Conservation (phyloP, 2,888 invertebrate genomes). For the Eurytoma adleriae region DNA sequence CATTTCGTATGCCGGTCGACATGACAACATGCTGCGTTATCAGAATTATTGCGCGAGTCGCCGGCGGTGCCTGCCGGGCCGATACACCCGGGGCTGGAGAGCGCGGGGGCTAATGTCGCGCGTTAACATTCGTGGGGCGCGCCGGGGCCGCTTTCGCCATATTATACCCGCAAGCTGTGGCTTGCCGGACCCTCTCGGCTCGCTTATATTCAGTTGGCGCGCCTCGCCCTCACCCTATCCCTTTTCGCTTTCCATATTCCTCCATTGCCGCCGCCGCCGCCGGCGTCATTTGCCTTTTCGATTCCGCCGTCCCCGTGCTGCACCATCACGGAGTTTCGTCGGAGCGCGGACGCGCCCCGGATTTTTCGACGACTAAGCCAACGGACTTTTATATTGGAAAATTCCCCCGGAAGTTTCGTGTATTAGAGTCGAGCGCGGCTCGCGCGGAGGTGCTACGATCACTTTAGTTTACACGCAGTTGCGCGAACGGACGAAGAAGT, state of each 20-base stretch:
- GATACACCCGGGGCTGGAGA: constrained; percentile 53
- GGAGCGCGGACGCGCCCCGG: not conserved
- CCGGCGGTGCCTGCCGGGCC: constrained; percentile 17
- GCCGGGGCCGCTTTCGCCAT: constrained; percentile 55
- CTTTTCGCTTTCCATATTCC: not conserved
- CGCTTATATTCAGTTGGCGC: constrained; percentile 19
- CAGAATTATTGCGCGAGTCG: constrained; percentile 72
- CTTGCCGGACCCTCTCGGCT: constrained; percentile 11
- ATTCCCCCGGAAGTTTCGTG: too few species aligned
- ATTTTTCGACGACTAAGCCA: not conserved
- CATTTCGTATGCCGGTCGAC: constrained; percentile 74
- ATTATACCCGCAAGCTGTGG: constrained; percentile 54
- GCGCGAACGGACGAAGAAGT: too few species aligned
- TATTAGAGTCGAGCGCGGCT: too few species aligned
- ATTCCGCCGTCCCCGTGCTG: not conserved
- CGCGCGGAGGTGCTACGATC: too few species aligned
- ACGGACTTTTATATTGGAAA: too few species aligned
- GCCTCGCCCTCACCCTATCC: not conserved
- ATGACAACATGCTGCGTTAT: constrained; percentile 76
- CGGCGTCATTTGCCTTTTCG: not conserved
- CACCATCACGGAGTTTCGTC: not conserved
- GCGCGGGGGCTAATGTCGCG: constrained; percentile 71
- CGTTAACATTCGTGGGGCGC: constrained; percentile 75
- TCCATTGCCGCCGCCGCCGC: not conserved
- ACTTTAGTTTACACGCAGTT: too few species aligned